Evolutionary conservation across 1,140 invertebrate genomes (phyloP), one percentile per base, ranked within the genome.

Genomic region (Diabrotica undecimpunctata): DNA sequence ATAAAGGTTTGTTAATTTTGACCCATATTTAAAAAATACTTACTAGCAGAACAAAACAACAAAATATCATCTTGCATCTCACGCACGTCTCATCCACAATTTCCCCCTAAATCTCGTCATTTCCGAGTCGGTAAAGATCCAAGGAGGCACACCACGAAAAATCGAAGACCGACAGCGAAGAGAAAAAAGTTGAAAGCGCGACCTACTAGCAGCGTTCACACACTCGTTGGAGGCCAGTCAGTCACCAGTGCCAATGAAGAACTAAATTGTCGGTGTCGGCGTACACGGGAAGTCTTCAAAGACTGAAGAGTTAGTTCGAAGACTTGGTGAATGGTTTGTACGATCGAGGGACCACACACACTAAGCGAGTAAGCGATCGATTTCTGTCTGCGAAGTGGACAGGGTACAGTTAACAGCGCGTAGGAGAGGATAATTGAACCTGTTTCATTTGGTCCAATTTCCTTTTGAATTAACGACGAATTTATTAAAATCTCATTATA

Each of bases 181-280:
- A 46, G n/a, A 46, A 46, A 46, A 46, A 46, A 46, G 37, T 37
- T 37, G 55, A 57, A 25, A 12, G 55, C 37, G 10, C 37, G 55
- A 57, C 55, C 55, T 57, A 57, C 25, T 57, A 57, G 55, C 37
- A 37, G 55, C n/a, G 35, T 25, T 54, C 53, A 25, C 53, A 25
- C n/a, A 8, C 4, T 13, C 12, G 11, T n/a, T 57, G 25, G 54
- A 14, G 55, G 55, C 37, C 55, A 57, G 25, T 57, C 55, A 57
- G 55, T 57, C 55, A 57, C 55, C 55, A 57, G 55, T 57, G 55
- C 55, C 37, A 57, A 25, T 37, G 55, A 57, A 57, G 55, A 57
- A 57, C 55, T 57, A 37, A 57, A 57, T 37, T 37, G 37, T 57
- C 41, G 41, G 37, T 12, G 12, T 11, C 12, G 36, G 25, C 36